These are phyloP conservation scores for Dioctria linearis DNA, from an alignment of 2,888 invertebrate species.

Conservation along the genomic window DNA sequence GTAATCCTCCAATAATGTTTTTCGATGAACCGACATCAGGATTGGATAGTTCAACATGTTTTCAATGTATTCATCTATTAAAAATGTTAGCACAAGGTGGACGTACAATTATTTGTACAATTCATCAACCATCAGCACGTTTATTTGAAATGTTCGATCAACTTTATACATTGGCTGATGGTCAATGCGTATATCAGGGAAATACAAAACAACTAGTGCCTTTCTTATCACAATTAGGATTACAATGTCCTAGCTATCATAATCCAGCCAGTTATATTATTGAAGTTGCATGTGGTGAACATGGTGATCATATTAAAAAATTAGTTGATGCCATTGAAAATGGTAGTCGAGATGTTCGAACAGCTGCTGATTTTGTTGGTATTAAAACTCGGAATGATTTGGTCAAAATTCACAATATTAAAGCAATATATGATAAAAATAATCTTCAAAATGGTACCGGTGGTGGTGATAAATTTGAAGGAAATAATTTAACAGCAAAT, in stretches of 20 bases:
- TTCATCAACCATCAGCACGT: slow-evolving; percentile 95
- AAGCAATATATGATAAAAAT: slow-evolving; percentile 73
- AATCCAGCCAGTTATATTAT: slow-evolving; percentile 98
- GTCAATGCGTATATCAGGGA: slow-evolving; percentile 95
- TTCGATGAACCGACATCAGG: slow-evolving; percentile 98
- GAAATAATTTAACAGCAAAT: slow-evolving; percentile 62
- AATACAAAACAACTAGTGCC: slow-evolving; percentile 88
- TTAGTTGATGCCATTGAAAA: slow-evolving; percentile 89
- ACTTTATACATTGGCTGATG: slow-evolving; percentile 93
- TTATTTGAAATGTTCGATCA: slow-evolving; percentile 98
- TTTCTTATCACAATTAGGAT: slow-evolving; percentile 83
- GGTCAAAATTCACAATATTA: slow-evolving; percentile 73
- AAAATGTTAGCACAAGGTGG: slow-evolving; percentile 92
- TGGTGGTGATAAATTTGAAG: slow-evolving; percentile 63
- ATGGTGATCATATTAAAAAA: slow-evolving; percentile 90
- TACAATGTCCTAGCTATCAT: slow-evolving; percentile 96
- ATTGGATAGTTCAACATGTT: slow-evolving; percentile 94
- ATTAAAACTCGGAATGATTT: slow-evolving; percentile 72
- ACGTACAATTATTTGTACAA: slow-evolving; percentile 93
- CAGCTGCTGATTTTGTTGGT: slow-evolving; percentile 79
- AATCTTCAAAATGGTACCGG: slow-evolving; percentile 68
- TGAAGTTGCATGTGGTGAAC: slow-evolving; percentile 97
- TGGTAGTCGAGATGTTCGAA: slow-evolving; percentile 85
- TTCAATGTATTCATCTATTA: slow-evolving; percentile 91
- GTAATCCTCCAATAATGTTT: slow-evolving; percentile 98